Conservation (phyloP, 2,113 vertebrate genomes). For the Podilymbus podiceps region DNA sequence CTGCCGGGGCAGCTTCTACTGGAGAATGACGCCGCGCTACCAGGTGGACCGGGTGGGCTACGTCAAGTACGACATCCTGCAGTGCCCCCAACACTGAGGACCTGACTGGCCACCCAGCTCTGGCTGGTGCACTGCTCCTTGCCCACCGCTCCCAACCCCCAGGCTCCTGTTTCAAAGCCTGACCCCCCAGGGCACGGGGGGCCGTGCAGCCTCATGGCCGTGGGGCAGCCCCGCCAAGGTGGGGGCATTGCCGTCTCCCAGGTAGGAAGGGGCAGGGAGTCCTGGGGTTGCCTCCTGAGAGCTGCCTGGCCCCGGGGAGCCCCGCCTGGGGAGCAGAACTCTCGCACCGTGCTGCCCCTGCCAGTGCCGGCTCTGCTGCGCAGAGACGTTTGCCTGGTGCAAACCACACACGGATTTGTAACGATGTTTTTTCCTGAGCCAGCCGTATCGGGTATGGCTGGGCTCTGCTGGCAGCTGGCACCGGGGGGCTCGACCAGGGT, state of each 20-base stretch:
- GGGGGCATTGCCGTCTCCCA: background rate
- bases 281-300: background rate
- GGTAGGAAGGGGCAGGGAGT: background rate
- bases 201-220: fast-evolving
- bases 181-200: fast-evolving
- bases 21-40: constrained; percentile 39
- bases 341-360: background rate
- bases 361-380: background rate
- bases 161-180: background rate
- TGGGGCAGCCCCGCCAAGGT: background rate
- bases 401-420: background rate
- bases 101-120: fast-evolving
- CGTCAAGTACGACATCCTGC: constrained; percentile 48
- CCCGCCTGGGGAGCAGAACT: background rate
- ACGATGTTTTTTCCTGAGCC: background rate
- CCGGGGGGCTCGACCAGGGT: fast-evolving
- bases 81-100: constrained; percentile 53
- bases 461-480: background rate
- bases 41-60: constrained; percentile 61
- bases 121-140: background rate
- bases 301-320: background rate
- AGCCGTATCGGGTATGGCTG: background rate
- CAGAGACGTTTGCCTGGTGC: constrained; percentile 13
- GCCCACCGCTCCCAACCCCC: background rate
- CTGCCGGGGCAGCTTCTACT: constrained; percentile 56